A percentile compares a stretch with the other conserved stretches of the same genome.
These are phyloP conservation scores for Sphinx pinastri DNA, from an alignment of 2,888 invertebrate species.

Conservation along the genomic window DNA sequence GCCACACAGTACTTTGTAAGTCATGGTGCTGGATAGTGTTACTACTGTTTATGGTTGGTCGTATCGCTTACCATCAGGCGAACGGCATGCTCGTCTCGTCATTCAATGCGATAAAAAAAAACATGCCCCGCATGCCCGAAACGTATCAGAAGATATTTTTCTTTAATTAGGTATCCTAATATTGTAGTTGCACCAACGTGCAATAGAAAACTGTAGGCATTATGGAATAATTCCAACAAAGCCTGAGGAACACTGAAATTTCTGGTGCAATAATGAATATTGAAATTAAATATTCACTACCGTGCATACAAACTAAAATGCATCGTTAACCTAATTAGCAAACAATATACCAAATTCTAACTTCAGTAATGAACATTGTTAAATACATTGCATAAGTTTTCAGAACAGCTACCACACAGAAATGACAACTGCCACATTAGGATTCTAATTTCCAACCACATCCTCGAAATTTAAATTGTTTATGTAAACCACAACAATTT, in stretches of 20 bases:
- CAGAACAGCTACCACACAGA: constrained; percentile 29
- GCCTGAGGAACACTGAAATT: constrained; percentile 27
- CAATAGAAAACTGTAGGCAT: too few species aligned
- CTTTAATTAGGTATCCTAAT: too few species aligned
- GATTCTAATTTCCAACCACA: constrained; percentile 14
- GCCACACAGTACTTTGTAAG: too few species aligned
- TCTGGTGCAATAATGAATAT: constrained; percentile 45
- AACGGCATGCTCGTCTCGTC: too few species aligned
- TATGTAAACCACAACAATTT: background rate
- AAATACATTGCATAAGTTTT: constrained; percentile 42
- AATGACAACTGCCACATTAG: constrained; percentile 7
- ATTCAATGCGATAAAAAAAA: too few species aligned
- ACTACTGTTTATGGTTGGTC: too few species aligned
- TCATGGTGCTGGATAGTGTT: too few species aligned
- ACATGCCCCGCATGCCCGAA: too few species aligned
- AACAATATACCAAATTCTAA: constrained; percentile 45
- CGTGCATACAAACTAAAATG: constrained; percentile 45
- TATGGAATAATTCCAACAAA: too few species aligned
- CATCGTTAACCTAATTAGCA: constrained; percentile 54
- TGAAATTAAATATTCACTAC: constrained; percentile 49
- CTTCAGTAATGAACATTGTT: constrained; percentile 44
- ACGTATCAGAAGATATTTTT: too few species aligned
- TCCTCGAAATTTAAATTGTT: constrained; percentile 1
- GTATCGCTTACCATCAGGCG: too few species aligned
- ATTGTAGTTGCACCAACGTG: too few species aligned